These are phyloP conservation scores for Tetrax tetrax DNA, from an alignment of 2,113 vertebrate genomes.

Conservation along the genomic window DNA sequence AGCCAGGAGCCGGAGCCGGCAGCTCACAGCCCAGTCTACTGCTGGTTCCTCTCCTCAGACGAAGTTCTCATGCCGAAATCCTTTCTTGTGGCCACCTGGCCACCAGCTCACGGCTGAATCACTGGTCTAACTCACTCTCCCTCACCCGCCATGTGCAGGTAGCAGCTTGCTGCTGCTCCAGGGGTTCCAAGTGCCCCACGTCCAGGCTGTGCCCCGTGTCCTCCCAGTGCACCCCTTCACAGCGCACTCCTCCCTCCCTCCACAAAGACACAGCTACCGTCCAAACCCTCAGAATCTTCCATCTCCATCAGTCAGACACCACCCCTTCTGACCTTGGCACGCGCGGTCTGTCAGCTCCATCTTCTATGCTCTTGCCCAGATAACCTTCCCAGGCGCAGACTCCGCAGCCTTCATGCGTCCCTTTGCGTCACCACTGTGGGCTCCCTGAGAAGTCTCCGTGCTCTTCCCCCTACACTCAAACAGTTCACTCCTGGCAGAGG, in stretches of 20 bases:
- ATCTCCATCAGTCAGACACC: not conserved
- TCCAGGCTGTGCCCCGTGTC: accelerated
- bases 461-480: not conserved
- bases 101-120: not conserved
- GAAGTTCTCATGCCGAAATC: accelerated
- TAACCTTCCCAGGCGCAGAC: accelerated
- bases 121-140: too few relatives aligned
- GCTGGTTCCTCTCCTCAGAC: not conserved
- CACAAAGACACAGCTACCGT: accelerated
- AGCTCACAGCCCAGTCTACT: not conserved
- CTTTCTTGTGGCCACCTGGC: not conserved
- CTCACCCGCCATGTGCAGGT: not conserved
- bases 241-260: not conserved
- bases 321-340: too few relatives aligned
- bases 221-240: accelerated
- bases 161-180: not conserved
- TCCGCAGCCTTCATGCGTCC: accelerated
- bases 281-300: not conserved
- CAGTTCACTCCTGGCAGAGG: not conserved
- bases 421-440: too few relatives aligned
- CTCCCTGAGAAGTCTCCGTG: too few relatives aligned
- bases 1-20: not conserved
- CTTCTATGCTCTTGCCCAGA: too few relatives aligned
- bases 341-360: accelerated
- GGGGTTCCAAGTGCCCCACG: not conserved